Evolutionary conservation across 1,140 invertebrate species (phyloP), one percentile per base, ranked within the genome.

Genomic region (Eciton burchellii): DNA sequence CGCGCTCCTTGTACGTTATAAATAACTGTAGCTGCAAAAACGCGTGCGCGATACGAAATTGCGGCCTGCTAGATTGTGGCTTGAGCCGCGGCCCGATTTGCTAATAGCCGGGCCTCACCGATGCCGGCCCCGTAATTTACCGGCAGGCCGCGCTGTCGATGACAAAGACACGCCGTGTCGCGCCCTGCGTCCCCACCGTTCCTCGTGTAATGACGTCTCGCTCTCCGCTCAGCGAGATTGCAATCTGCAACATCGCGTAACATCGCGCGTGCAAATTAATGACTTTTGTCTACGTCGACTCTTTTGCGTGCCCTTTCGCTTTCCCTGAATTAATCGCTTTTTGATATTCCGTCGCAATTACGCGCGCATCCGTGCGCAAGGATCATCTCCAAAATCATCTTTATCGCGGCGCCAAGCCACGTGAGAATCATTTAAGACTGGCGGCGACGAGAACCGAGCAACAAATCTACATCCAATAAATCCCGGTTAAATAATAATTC

Each of bases 1-100:
- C 72, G 66, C 76, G 81, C 85, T 77, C 81, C 71, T 86, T 73
- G 84, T 82, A 74, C 81, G 72, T 87, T 87, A 83, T 72, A 86
- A 86, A 87, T 83, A 86, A 87, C 84, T 43, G 47, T 41, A 56
- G 49, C 11, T 56, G 56, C 57, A 72, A 76, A 74, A 86, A 82
- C 49, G 19, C 26, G 52, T 29, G 63, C 82, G 68, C 66, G 77
- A 81, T 81, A 81, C 43, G 56, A 81, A 81, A 81, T 81, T 81
- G 57, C 77, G 43, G 77, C 35, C 54, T 49, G 65, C 68, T 81
- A 73, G 77, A 81, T 81, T 73, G 77, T 81, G 43, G 54, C 68
- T 47, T 47, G 24, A 60, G 57, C 77, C 77, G 16, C 65, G 66
- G 54, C 68, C 68, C 57, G 68, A 81, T 71, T 81, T 59, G 49